phyloP scores from a whole-genome alignment of 1,140 invertebrate genomes.

The Drosophila leontia region DNA sequence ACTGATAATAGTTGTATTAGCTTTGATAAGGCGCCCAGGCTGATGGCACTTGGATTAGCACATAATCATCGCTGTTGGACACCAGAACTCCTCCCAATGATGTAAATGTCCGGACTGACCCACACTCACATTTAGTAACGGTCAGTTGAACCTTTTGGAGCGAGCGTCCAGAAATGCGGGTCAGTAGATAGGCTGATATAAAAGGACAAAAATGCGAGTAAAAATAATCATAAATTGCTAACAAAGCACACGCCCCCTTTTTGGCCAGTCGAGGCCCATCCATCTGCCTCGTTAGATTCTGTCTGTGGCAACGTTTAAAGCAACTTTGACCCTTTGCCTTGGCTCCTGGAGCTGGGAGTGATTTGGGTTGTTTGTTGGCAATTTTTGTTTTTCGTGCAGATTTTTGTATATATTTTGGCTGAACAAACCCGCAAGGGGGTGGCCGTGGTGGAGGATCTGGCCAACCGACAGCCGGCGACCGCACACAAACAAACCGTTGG shows the following conservation, averaged over 20 bases:
- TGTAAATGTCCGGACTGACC: slow-evolving; percentile 37
- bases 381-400: slow-evolving; percentile 35
- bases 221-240: slow-evolving; percentile 78
- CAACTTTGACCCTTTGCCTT: slow-evolving; percentile 68
- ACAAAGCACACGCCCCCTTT: slow-evolving; percentile 58
- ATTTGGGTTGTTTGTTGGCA: slow-evolving; percentile 62
- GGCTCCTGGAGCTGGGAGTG: slow-evolving; percentile 42
- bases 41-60: slow-evolving; percentile 60
- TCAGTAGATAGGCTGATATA: slow-evolving; percentile 49
- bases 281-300: slow-evolving; percentile 24
- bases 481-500: slow-evolving; percentile 45
- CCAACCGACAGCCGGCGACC: slow-evolving; percentile 52
- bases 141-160: slow-evolving; percentile 27
- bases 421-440: slow-evolving; percentile 35
- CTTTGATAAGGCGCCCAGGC: slow-evolving; percentile 6
- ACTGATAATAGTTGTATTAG: not conserved
- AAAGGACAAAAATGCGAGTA: slow-evolving; percentile 47
- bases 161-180: slow-evolving; percentile 49
- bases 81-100: slow-evolving; percentile 40
- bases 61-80: slow-evolving; percentile 57
- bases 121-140: slow-evolving; percentile 6
- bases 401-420: slow-evolving; percentile 48
- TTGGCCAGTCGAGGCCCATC: slow-evolving; percentile 19
- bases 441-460: slow-evolving; percentile 12
- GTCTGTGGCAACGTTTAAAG: slow-evolving; percentile 58